A percentile compares a stretch with the other conserved stretches of the same genome.
Evolutionary conservation across 2,797 vertebrate genomes (phyloP).

Genomic region (Melanotaenia parkinsoni): DNA sequence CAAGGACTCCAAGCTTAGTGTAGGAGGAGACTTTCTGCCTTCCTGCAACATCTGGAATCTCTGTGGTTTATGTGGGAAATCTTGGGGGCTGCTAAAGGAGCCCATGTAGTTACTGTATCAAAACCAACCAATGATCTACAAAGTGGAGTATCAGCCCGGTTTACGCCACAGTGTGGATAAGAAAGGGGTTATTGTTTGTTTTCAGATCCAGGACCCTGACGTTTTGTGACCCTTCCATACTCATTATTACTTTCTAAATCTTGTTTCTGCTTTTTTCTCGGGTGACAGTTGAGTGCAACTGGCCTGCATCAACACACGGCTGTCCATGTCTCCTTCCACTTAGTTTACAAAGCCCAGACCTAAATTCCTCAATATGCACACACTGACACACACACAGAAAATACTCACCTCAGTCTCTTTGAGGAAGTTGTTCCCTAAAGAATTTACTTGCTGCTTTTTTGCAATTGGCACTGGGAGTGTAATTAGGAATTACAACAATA

Average conservation of each 20-base stretch:
- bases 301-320: slow-evolving; percentile 62
- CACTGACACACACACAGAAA: slow-evolving; percentile 22
- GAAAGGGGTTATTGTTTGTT: slow-evolving; percentile 36
- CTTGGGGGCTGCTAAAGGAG: slow-evolving; percentile 51
- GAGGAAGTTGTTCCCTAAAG: slow-evolving; percentile 55
- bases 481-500: slow-evolving; percentile 59
- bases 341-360: slow-evolving; percentile 68
- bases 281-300: slow-evolving; percentile 67
- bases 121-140: slow-evolving; percentile 54
- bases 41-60: slow-evolving; percentile 74
- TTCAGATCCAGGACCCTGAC: slow-evolving; percentile 30
- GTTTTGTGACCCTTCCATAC: slow-evolving; percentile 49
- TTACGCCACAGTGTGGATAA: slow-evolving; percentile 20
- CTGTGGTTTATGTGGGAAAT: slow-evolving; percentile 69
- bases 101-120: slow-evolving; percentile 58
- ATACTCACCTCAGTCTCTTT: slow-evolving; percentile 43
- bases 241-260: slow-evolving; percentile 72
- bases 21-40: slow-evolving; percentile 50
- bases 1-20: slow-evolving; percentile 10
- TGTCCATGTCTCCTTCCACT: slow-evolving; percentile 60
- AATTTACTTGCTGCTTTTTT: slow-evolving; percentile 59
- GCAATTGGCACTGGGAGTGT: slow-evolving; percentile 47
- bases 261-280: slow-evolving; percentile 55
- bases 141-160: slow-evolving; percentile 26
- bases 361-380: slow-evolving; percentile 47